Evolutionary conservation across 1,140 invertebrate genomes (phyloP).

Genomic region (Leptoteleia sp.): DNA sequence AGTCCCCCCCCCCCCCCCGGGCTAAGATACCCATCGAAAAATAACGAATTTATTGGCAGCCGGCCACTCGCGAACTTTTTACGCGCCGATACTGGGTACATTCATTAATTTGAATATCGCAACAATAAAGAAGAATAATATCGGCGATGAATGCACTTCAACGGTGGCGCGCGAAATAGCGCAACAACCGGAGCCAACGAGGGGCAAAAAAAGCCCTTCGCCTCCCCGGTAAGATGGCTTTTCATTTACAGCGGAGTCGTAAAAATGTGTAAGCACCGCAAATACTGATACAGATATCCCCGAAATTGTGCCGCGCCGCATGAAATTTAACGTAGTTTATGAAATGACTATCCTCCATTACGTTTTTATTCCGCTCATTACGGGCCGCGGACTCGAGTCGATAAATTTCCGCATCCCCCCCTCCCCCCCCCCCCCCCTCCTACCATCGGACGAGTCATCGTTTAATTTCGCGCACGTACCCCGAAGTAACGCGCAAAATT

Average conservation of each 20-base stretch:
- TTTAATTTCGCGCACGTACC: background rate
- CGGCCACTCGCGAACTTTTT: conserved; percentile 44
- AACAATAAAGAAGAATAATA: conserved; percentile 64
- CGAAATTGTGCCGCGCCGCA: conserved; percentile 22
- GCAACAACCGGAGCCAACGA: conserved; percentile 17
- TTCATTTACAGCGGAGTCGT: conserved; percentile 56
- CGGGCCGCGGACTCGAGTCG: background rate
- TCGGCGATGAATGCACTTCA: conserved; percentile 37
- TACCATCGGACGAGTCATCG: no score
- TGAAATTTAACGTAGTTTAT: conserved; percentile 20
- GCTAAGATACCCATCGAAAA: conserved; percentile 53
- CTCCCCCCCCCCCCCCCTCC: no score
- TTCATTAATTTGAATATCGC: conserved; percentile 66
- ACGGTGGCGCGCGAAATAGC: conserved; percentile 34
- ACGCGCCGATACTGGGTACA: conserved; percentile 22
- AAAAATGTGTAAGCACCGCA: conserved; percentile 40
- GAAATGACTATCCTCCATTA: conserved; percentile 17
- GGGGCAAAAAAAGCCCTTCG: conserved; percentile 36
- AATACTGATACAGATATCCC: conserved; percentile 17
- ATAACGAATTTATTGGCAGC: conserved; percentile 64
- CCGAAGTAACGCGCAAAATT: conserved; percentile 5
- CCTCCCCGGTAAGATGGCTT: conserved; percentile 38
- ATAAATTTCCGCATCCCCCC: no score
- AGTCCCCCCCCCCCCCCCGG: no score
- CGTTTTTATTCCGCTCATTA: conserved; percentile 13